A percentile compares a stretch with the other conserved stretches of the same genome.
These are phyloP conservation scores for Natator depressus DNA, from an alignment of 2,113 vertebrate genomes.

Conservation along the genomic window DNA sequence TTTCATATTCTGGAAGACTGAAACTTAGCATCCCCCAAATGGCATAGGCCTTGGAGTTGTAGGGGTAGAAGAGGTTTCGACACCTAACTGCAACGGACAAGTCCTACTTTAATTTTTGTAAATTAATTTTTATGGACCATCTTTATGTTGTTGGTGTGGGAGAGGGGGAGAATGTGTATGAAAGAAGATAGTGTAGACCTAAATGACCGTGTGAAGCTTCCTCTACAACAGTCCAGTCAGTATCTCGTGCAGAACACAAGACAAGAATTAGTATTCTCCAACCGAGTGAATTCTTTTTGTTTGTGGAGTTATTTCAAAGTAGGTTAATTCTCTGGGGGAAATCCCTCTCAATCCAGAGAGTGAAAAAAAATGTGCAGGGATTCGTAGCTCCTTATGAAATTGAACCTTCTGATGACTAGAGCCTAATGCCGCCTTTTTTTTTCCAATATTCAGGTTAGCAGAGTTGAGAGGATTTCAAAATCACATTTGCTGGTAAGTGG, in stretches of 20 bases:
- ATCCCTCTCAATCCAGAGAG: slow-evolving; percentile 50
- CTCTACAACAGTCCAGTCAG: slow-evolving; percentile 56
- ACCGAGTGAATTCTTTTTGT: slow-evolving; percentile 41
- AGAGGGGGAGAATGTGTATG: background rate
- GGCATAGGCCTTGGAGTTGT: background rate
- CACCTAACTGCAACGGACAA: background rate
- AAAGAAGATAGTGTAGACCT: background rate
- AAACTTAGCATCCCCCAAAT: background rate
- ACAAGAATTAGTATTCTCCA: slow-evolving; percentile 30
- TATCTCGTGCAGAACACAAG: slow-evolving; percentile 15
- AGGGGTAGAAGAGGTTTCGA: background rate
- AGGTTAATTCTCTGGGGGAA: slow-evolving; percentile 53
- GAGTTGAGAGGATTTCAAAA: background rate
- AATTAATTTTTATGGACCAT: slow-evolving; percentile 6
- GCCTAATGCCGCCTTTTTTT: background rate
- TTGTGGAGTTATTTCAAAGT: slow-evolving; percentile 52
- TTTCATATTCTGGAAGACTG: background rate
- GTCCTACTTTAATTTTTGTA: background rate
- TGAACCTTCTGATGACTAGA: background rate
- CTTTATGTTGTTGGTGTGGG: background rate
- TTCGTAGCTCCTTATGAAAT: slow-evolving; percentile 12
- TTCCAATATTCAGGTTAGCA: background rate
- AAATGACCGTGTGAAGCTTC: slow-evolving; percentile 10
- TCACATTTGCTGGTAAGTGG: background rate
- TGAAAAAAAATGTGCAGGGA: slow-evolving; percentile 22